Evolutionary conservation across 2,797 vertebrate genomes (phyloP).

Genomic region (Sphenodon punctatus): DNA sequence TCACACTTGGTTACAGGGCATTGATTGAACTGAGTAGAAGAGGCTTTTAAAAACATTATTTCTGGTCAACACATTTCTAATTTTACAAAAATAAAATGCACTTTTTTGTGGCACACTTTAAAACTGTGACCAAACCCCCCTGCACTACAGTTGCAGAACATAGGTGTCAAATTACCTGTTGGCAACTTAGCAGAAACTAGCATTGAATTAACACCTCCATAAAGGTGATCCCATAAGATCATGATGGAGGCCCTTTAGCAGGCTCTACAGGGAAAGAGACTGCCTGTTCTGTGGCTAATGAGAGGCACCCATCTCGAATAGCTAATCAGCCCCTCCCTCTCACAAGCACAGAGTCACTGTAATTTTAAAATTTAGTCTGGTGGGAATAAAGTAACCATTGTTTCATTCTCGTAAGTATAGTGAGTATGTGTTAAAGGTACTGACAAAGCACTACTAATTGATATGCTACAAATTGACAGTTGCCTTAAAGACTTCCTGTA

Average conservation of each 20-base stretch:
- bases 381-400: not conserved
- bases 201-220: not conserved
- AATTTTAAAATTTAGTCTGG: not conserved
- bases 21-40: not conserved
- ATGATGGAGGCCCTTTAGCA: not conserved
- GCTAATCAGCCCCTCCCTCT: not conserved
- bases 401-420: conserved; percentile 12
- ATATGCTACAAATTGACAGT: conserved; percentile 41
- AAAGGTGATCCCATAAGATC: not conserved
- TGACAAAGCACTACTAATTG: not conserved
- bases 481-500: conserved; percentile 66
- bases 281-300: conserved; percentile 1
- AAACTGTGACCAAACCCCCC: conserved; percentile 27
- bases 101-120: conserved; percentile 37
- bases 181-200: not conserved
- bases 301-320: not conserved
- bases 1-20: not conserved
- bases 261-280: not conserved
- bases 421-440: conserved; percentile 6
- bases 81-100: not conserved
- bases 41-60: not conserved
- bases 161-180: no score
- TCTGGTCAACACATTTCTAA: conserved; percentile 45
- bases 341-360: not conserved
- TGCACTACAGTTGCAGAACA: no score